Evolutionary conservation across 2,113 vertebrate genomes (phyloP).

Genomic region (Cephalopholis sonnerati): DNA sequence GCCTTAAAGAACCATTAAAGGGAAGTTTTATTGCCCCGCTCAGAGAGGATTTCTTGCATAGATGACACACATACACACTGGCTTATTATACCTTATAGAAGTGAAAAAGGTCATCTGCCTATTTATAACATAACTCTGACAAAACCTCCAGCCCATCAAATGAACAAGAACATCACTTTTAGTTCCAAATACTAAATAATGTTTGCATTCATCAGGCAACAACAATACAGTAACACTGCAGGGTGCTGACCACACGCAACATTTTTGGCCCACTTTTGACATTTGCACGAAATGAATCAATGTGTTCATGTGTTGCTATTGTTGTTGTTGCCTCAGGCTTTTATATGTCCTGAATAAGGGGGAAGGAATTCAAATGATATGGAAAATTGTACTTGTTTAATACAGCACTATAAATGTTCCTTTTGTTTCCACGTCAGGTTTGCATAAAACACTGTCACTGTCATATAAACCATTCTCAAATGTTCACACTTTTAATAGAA

Average conservation of each 20-base stretch:
- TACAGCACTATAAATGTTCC: background rate
- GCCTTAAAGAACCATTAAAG: constrained; percentile 3
- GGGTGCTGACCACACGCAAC: background rate
- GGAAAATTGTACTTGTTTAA: background rate
- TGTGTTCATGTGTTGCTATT: background rate
- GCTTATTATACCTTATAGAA: background rate
- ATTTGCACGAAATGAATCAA: background rate
- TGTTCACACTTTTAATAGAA: background rate
- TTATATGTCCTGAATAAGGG: background rate
- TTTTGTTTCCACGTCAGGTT: background rate
- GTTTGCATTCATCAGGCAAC: background rate
- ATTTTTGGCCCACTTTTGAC: background rate
- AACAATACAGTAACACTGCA: background rate
- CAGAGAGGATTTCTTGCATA: background rate
- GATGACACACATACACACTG: background rate
- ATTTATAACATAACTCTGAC: background rate
- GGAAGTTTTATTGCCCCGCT: background rate
- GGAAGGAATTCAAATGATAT: background rate
- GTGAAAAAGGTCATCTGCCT: background rate
- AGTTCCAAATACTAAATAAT: background rate
- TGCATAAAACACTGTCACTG: background rate
- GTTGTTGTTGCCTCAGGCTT: background rate
- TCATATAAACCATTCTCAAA: background rate
- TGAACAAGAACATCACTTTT: background rate
- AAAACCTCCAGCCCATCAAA: background rate